Conservation (phyloP, 2,797 vertebrate genomes). For the Enteromius trimaculatus region DNA sequence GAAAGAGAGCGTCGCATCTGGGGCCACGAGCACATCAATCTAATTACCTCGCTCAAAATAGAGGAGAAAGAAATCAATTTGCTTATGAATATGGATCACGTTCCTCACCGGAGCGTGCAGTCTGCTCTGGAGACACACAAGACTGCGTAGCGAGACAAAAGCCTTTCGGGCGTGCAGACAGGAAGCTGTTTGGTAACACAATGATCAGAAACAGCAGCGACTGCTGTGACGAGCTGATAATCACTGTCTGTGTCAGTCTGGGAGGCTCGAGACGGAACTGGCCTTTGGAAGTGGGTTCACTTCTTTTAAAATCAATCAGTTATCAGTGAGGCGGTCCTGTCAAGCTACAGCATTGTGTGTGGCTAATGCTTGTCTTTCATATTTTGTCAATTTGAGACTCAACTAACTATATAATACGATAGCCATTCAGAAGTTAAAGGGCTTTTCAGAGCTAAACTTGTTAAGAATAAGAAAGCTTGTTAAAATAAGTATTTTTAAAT, state of each 20-base stretch:
- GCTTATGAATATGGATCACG: slow-evolving; percentile 75
- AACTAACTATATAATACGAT: neutral
- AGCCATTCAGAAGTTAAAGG: neutral
- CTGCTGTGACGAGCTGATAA: slow-evolving; percentile 32
- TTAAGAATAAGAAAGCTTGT: neutral
- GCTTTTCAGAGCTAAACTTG: neutral
- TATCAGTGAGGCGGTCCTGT: slow-evolving; percentile 14
- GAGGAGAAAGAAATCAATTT: slow-evolving; percentile 75
- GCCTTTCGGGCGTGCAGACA: slow-evolving; percentile 11
- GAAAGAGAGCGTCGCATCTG: slow-evolving; percentile 76
- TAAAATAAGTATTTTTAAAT: too few species aligned
- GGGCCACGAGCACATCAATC: slow-evolving; percentile 74
- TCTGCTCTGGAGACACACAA: slow-evolving; percentile 31
- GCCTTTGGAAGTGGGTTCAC: slow-evolving; percentile 9
- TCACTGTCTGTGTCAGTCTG: slow-evolving; percentile 1
- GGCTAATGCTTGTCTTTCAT: slow-evolving; percentile 20
- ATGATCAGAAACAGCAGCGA: neutral
- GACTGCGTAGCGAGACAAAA: slow-evolving; percentile 27
- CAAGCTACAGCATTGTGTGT: slow-evolving; percentile 2
- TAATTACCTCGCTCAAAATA: slow-evolving; percentile 79
- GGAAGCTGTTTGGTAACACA: slow-evolving; percentile 25
- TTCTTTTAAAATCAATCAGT: slow-evolving; percentile 27
- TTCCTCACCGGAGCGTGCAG: slow-evolving; percentile 61
- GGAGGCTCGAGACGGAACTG: neutral
- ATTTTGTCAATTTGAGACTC: neutral